Conservation (phyloP, 2,113 vertebrate genomes). For the Marmota monax region DNA sequence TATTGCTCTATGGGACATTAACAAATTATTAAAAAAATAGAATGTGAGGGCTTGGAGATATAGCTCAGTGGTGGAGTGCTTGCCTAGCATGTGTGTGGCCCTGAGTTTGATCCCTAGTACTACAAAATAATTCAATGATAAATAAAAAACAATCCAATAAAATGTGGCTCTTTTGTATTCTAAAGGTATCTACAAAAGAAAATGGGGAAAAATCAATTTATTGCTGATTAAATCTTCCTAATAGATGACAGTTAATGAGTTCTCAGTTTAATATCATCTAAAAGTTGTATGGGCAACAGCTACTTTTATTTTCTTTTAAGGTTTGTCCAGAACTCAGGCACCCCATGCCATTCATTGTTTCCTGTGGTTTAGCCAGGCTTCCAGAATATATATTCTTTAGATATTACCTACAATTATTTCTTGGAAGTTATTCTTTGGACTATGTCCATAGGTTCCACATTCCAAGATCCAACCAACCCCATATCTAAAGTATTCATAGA, state of each 20-base stretch:
- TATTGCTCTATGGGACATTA: background rate
- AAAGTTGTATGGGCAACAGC: background rate
- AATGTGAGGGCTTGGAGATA: too few relatives aligned
- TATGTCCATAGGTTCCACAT: background rate
- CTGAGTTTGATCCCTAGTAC: too few relatives aligned
- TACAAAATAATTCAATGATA: too few relatives aligned
- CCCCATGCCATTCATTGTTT: background rate
- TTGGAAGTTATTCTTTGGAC: background rate
- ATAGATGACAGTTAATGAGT: background rate
- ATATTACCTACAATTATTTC: background rate
- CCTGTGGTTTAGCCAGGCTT: background rate
- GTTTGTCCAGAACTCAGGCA: background rate
- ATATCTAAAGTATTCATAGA: background rate
- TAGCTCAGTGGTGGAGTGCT: too few relatives aligned
- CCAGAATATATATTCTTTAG: background rate
- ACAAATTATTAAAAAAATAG: background rate
- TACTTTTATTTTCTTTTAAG: background rate
- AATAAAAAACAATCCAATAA: background rate
- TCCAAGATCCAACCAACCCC: background rate
- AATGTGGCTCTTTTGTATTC: background rate
- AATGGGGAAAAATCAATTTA: background rate
- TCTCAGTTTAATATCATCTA: background rate
- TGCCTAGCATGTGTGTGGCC: too few relatives aligned
- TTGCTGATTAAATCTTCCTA: background rate
- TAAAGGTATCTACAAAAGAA: background rate